Percentiles rank a stretch among this genome's conserved stretches.
These are phyloP conservation scores for Sphaerodactylus townsendi DNA, from an alignment of 2,113 vertebrate genomes.

Conservation along the genomic window DNA sequence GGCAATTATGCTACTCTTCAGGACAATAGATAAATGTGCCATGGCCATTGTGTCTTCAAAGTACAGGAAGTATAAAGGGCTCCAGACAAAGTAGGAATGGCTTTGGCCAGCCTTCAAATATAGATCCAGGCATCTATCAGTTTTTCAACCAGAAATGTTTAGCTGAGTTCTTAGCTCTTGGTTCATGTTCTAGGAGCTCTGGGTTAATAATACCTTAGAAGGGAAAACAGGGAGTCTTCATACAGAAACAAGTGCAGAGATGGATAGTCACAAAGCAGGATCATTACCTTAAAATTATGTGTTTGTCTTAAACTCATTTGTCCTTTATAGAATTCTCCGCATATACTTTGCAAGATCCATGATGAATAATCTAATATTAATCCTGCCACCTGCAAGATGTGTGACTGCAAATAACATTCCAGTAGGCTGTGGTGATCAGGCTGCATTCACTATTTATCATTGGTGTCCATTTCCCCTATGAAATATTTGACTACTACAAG, in stretches of 20 bases:
- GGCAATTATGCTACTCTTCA: constrained; percentile 31
- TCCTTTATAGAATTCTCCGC: not conserved
- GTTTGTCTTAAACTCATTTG: no score
- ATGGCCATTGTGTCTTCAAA: constrained; percentile 46
- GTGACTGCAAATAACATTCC: not conserved
- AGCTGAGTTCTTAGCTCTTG: not conserved
- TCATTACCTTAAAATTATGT: not conserved
- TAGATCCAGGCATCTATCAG: not conserved
- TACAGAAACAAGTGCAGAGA: not conserved
- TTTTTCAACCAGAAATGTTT: not conserved
- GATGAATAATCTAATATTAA: not conserved
- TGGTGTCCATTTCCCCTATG: not conserved
- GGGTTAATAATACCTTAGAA: not conserved
- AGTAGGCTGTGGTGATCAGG: not conserved
- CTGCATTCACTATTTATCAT: not conserved
- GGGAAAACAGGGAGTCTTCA: not conserved
- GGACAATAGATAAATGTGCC: constrained; percentile 49
- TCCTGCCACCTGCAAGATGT: not conserved
- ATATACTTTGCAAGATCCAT: not conserved
- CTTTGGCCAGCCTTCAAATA: constrained; percentile 23
- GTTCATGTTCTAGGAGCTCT: not conserved
- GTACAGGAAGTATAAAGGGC: constrained; percentile 38
- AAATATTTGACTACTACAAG: not conserved
- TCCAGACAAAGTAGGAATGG: constrained; percentile 17
- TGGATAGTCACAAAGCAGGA: not conserved